A percentile compares a stretch with the other conserved stretches of the same genome.
These are phyloP conservation scores for Peromyscus maniculatus DNA, from an alignment of 2,113 vertebrate genomes.

Conservation along the genomic window DNA sequence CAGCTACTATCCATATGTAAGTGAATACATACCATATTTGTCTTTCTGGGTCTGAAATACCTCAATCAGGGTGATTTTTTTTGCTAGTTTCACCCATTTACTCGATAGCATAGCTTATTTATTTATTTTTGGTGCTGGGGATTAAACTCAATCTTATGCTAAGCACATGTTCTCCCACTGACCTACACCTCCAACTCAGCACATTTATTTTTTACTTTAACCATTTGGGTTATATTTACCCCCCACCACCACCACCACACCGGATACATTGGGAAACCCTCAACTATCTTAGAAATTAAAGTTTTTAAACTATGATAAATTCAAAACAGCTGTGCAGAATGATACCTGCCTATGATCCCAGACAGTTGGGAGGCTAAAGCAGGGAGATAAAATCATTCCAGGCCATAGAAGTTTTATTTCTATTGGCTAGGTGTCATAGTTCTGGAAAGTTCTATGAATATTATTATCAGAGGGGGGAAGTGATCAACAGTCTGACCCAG, in stretches of 20 bases:
- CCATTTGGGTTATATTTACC: neutral
- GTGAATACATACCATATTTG: neutral
- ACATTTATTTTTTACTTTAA: slow-evolving; percentile 37
- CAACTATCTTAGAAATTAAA: neutral
- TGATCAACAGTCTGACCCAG: neutral
- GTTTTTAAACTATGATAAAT: neutral
- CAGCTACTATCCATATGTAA: neutral
- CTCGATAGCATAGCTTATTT: neutral
- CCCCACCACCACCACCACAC: no score
- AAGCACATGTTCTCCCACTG: neutral
- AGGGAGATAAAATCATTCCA: neutral
- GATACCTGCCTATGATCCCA: neutral
- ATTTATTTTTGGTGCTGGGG: neutral
- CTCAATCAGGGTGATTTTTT: neutral
- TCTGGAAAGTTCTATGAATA: neutral
- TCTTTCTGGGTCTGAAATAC: neutral
- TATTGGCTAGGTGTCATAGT: neutral
- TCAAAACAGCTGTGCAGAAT: neutral
- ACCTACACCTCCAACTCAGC: neutral
- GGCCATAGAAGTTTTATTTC: neutral
- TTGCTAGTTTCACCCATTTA: neutral
- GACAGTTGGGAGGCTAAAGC: neutral
- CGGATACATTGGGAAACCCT: neutral
- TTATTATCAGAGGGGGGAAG: neutral
- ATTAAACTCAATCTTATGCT: neutral